phyloP scores from a whole-genome alignment of 2,888 invertebrate species.

The Diogma glabrata region DNA sequence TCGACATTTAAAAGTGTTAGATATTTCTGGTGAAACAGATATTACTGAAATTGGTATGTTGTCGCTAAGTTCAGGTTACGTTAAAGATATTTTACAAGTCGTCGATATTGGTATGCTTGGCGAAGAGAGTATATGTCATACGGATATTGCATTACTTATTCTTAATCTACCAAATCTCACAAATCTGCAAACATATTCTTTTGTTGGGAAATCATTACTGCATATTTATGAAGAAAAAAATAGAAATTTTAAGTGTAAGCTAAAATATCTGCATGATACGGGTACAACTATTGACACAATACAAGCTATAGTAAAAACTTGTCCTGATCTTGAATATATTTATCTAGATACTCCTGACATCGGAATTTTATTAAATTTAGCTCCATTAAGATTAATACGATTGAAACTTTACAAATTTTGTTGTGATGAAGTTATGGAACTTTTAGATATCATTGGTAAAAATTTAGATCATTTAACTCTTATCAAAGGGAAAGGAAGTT shows the following conservation, averaged over 20 bases:
- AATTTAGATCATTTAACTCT: constrained; percentile 45
- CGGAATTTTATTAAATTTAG: constrained; percentile 41
- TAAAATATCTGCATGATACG: constrained; percentile 55
- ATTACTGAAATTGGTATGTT: constrained; percentile 53
- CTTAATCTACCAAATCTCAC: constrained; percentile 50
- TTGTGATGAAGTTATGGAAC: constrained; percentile 46
- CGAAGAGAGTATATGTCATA: constrained; percentile 54
- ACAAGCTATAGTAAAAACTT: constrained; percentile 46
- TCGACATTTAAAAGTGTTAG: constrained; percentile 45
- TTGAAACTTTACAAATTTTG: constrained; percentile 51
- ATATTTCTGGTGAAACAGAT: constrained; percentile 59
- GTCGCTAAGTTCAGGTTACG: constrained; percentile 41
- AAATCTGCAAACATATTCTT: constrained; percentile 54
- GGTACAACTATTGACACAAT: constrained; percentile 47
- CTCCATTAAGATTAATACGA: constrained; percentile 34
- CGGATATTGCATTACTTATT: constrained; percentile 50
- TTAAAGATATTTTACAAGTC: constrained; percentile 45
- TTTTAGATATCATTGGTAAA: constrained; percentile 44
- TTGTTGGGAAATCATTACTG: constrained; percentile 49
- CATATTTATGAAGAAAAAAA: constrained; percentile 43
- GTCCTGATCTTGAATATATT: constrained; percentile 50
- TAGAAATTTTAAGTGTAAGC: constrained; percentile 46
- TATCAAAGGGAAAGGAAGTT: constrained; percentile 43
- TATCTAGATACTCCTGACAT: constrained; percentile 51
- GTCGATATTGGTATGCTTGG: constrained; percentile 59